Percentiles rank a stretch among this genome's conserved stretches.
phyloP scores from a whole-genome alignment of 1,140 invertebrate species.

The Ridgeia piscesae region DNA sequence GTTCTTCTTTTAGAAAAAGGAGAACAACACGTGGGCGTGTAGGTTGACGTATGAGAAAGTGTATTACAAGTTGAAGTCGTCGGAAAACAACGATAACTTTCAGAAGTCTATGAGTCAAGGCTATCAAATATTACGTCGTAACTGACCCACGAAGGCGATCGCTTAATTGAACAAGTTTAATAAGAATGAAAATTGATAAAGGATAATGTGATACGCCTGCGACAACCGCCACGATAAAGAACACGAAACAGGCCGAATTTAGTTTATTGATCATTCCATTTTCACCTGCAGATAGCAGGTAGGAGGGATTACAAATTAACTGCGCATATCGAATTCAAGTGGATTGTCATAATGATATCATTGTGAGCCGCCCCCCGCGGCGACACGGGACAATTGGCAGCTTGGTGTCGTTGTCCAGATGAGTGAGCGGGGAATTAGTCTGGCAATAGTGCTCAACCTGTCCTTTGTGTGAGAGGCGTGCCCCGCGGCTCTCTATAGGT shows the following conservation, averaged over 20 bases:
- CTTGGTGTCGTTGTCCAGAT: not conserved
- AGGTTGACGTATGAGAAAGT: too few relatives aligned
- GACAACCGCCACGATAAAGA: not conserved
- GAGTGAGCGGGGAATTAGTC: not conserved
- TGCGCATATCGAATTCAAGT: not conserved
- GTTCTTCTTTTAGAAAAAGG: too few relatives aligned
- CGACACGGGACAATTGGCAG: not conserved
- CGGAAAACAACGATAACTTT: not conserved
- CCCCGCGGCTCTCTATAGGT: not conserved
- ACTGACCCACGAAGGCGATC: not conserved
- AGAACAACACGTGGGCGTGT: too few relatives aligned
- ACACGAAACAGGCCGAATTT: not conserved
- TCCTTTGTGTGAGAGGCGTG: not conserved
- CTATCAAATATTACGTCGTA: not conserved
- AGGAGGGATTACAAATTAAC: not conserved
- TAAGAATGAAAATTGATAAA: not conserved
- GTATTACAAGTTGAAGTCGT: not conserved
- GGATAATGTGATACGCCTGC: not conserved
- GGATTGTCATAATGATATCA: not conserved
- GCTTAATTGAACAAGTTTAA: not conserved
- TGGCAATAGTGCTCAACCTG: not conserved
- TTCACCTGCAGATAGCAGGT: not conserved
- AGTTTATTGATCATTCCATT: not conserved
- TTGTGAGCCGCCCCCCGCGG: not conserved
- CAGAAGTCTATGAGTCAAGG: not conserved